Percentiles rank a stretch among this genome's conserved stretches.
phyloP scores from a whole-genome alignment of 2,797 vertebrate species.

The Arctocebus calabarensis region DNA sequence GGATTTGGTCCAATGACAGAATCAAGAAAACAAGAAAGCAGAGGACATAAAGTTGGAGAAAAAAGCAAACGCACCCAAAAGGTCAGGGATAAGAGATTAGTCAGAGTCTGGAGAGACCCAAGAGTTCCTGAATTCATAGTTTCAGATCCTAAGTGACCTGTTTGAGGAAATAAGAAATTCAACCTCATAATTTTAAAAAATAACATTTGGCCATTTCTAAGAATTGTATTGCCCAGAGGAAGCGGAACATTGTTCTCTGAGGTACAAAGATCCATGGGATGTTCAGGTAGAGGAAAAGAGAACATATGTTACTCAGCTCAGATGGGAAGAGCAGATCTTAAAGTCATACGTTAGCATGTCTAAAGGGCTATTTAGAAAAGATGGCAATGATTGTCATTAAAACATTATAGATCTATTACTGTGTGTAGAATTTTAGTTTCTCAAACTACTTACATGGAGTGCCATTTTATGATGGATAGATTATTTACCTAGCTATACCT shows the following conservation, averaged over 20 bases:
- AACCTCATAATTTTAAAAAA: background rate
- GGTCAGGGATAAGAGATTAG: background rate
- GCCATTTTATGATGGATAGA: background rate
- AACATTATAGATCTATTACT: background rate
- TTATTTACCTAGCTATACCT: background rate
- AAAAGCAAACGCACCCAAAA: background rate
- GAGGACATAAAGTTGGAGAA: background rate
- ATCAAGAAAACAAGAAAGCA: background rate
- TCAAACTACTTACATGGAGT: background rate
- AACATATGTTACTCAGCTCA: background rate
- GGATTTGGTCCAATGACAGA: background rate
- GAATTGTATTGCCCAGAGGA: background rate
- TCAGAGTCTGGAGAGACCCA: background rate
- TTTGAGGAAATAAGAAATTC: conserved; percentile 8
- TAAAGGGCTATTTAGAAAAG: background rate
- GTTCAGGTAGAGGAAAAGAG: background rate
- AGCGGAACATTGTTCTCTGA: background rate
- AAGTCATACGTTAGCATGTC: background rate
- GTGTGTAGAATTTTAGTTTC: background rate
- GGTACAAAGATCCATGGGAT: background rate
- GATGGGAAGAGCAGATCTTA: background rate
- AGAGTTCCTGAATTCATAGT: background rate
- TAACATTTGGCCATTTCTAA: background rate
- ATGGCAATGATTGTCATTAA: background rate
- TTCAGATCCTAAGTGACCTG: background rate